Conservation (phyloP, 1,140 invertebrate species). For the Halesus radiatus region DNA sequence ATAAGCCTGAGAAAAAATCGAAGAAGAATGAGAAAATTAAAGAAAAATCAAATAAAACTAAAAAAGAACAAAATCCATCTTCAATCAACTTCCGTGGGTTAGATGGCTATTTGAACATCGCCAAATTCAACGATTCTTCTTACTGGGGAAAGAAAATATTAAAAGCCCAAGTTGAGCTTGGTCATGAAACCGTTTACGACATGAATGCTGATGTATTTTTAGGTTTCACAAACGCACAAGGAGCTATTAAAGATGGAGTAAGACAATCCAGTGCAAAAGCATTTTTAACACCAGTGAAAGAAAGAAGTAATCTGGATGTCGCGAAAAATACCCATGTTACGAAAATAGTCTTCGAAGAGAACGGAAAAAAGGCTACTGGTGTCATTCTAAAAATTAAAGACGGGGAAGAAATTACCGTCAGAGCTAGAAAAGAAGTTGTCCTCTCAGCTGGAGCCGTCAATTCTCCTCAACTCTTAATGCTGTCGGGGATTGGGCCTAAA, state of each 20-base stretch:
- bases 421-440: slow-evolving; percentile 83
- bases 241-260: slow-evolving; percentile 68
- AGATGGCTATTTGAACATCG: slow-evolving; percentile 83
- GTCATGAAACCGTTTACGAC: slow-evolving; percentile 74
- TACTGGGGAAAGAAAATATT: slow-evolving; percentile 43
- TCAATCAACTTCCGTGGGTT: slow-evolving; percentile 74
- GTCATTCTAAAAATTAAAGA: slow-evolving; percentile 79
- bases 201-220: slow-evolving; percentile 68
- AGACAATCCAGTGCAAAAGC: slow-evolving; percentile 65
- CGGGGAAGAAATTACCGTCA: slow-evolving; percentile 76
- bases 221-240: slow-evolving; percentile 62
- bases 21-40: no score
- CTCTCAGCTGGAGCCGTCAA: slow-evolving; percentile 86
- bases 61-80: no score
- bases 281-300: slow-evolving; percentile 68
- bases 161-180: slow-evolving; percentile 77
- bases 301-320: slow-evolving; percentile 78
- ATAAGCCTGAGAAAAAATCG: slow-evolving; percentile 29
- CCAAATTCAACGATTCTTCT: slow-evolving; percentile 68
- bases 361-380: slow-evolving; percentile 79
- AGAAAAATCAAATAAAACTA: no score
- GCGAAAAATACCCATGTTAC: slow-evolving; percentile 84
- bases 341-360: slow-evolving; percentile 79
- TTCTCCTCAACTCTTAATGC: slow-evolving; percentile 86
- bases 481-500: slow-evolving; percentile 88